phyloP scores from a whole-genome alignment of 2,113 vertebrate genomes.

The Chloroceryle aenea region DNA sequence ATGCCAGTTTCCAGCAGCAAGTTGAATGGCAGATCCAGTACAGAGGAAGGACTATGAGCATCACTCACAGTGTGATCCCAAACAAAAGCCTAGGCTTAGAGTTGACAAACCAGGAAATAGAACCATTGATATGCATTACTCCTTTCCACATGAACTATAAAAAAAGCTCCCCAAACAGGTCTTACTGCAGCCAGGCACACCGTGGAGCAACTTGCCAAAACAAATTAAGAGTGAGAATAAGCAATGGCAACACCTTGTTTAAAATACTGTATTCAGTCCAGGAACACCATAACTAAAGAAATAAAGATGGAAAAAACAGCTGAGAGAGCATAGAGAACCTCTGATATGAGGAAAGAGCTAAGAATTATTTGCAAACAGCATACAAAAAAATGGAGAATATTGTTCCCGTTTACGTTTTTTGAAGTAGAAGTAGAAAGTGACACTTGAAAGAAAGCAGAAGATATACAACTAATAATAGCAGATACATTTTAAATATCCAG shows the following conservation, averaged over 20 bases:
- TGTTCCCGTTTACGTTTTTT: neutral
- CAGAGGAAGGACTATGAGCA: neutral
- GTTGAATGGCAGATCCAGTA: neutral
- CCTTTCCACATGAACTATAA: neutral
- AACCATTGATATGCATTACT: accelerated
- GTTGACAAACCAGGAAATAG: neutral
- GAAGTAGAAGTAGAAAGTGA: neutral
- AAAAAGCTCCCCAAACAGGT: neutral
- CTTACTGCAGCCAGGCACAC: neutral
- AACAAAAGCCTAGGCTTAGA: neutral
- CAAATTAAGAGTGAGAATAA: neutral
- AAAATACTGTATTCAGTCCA: neutral
- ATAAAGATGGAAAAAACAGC: neutral
- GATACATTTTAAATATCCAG: neutral
- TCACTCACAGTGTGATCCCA: neutral
- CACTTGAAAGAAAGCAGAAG: neutral
- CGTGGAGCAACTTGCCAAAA: neutral
- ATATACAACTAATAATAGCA: neutral
- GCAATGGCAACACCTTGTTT: neutral
- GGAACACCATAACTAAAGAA: neutral
- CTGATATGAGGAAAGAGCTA: neutral
- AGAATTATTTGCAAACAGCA: neutral
- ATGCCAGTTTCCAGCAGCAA: neutral
- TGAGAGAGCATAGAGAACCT: neutral
- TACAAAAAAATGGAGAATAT: neutral